Base-by-base conservation (phyloP, 1,140 invertebrate genomes). In the Daktulosphaira vitifoliae region DNA sequence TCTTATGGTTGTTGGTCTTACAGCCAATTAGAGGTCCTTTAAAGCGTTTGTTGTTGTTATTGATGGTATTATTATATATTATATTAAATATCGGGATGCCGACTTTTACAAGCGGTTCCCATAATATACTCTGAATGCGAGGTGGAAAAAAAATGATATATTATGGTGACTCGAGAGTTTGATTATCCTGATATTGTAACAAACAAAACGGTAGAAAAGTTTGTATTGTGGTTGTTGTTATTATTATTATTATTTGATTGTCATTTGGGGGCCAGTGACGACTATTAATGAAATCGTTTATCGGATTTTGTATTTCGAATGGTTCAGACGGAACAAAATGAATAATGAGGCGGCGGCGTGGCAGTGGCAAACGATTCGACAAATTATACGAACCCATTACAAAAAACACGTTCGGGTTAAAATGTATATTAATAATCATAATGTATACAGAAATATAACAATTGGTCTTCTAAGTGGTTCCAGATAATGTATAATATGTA, bases 141-240 rank as follows among this genome's bases (percentile, higher is more conserved):
- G 22, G 46, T 48, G 7, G 16, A 52, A 18, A 37, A 52, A 5
- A 26, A 44, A 59, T 59, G 42, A 59, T 46, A 29, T 44, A 33
- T 54, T 59, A 59, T 59, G 23, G 54, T 59, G 54, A 59, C 54
- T 59, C 5, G 42, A 59, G 23, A 59, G 11, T 59, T 59, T 46
- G 54, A 59, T 46, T 18, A 33, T 6, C 42, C 15, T 46, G 38
- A 44, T 25, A 39, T 25, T 13, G 1, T 20, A 2, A 23, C 50
- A 25, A 3, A 9, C 5, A 16, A n/a, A n/a, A 20, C 25, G 38
- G 39, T 29, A 16, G 54, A 15, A 39, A 44, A 59, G 25, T 39
- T 46, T 26, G 29, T 33, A 33, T 33, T 33, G 11, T 33, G 29
- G 11, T 33, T 6, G 11, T 6, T 33, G 29, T 33, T 33, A 33